These are phyloP conservation scores for Pyrgus malvae DNA, from an alignment of 2,888 invertebrate species.

Conservation along the genomic window DNA sequence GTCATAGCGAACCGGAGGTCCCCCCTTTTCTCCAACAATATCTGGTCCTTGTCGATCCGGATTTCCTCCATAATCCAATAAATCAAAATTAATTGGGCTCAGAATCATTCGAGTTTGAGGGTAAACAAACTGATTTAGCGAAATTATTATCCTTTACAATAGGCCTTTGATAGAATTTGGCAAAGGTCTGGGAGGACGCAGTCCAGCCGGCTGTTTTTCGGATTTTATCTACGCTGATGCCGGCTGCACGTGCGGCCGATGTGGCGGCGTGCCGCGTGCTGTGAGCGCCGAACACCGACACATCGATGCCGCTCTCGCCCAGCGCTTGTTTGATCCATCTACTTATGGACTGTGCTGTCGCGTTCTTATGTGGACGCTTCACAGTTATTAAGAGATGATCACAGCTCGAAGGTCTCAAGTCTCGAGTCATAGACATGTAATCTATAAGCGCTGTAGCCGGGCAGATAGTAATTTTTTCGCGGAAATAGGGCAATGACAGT, in stretches of 20 bases:
- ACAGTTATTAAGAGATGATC: slow-evolving; percentile 15
- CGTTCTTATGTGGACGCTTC: slow-evolving; percentile 2
- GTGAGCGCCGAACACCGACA: slow-evolving; percentile 22
- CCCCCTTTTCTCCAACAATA: too few relatives aligned
- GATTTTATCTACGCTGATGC: slow-evolving; percentile 21
- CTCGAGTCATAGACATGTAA: slow-evolving; percentile 1
- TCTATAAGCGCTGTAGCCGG: slow-evolving; percentile 1
- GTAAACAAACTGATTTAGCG: too few relatives aligned
- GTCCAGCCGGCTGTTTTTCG: slow-evolving; percentile 29
- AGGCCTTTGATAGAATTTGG: slow-evolving; percentile 1
- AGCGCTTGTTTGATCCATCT: slow-evolving; percentile 4
- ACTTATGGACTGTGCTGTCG: neutral
- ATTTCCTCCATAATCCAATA: too few relatives aligned
- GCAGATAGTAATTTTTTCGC: neutral
- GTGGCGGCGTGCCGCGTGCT: too few relatives aligned
- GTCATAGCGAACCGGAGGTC: too few relatives aligned
- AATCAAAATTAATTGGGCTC: too few relatives aligned
- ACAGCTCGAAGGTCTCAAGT: neutral
- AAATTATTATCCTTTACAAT: neutral
- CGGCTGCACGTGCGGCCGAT: slow-evolving; percentile 23
- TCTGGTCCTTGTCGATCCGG: too few relatives aligned
- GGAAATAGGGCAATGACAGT: neutral
- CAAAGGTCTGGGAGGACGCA: neutral
- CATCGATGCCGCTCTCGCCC: slow-evolving; percentile 5
- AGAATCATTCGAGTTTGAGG: too few relatives aligned